phyloP scores from a whole-genome alignment of 2,797 vertebrate genomes.

The Macrochelys suwanniensis region DNA sequence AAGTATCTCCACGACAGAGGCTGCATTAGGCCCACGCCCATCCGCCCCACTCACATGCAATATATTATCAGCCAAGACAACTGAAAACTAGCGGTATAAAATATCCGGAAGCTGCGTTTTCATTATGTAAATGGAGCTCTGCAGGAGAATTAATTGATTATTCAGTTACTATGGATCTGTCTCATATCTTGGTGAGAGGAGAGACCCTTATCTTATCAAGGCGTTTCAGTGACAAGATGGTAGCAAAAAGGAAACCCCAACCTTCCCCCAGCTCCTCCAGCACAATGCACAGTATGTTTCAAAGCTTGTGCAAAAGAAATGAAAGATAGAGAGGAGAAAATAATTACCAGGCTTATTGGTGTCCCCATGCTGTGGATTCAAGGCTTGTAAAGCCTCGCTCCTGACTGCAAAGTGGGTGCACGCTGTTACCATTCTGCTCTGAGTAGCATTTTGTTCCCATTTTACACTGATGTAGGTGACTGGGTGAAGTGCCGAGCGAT shows the following conservation, averaged over 20 bases:
- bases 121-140: constrained; percentile 85
- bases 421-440: neutral
- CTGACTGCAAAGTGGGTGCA: neutral
- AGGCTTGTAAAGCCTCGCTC: neutral
- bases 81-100: constrained; percentile 78
- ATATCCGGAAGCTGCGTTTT: constrained; percentile 75
- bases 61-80: constrained; percentile 83
- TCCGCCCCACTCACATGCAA: constrained; percentile 69
- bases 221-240: constrained; percentile 58
- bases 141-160: constrained; percentile 83
- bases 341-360: too few species aligned
- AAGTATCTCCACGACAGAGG: constrained; percentile 67
- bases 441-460: neutral
- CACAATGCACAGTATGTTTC: accelerated
- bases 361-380: too few species aligned
- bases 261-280: neutral
- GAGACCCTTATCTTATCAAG: constrained; percentile 62
- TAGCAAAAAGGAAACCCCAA: constrained; percentile 5
- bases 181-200: constrained; percentile 78
- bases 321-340: too few species aligned
- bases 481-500: neutral
- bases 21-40: constrained; percentile 72
- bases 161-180: constrained; percentile 79
- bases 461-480: neutral
- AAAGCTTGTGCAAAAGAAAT: too few species aligned